Evolutionary conservation across 2,113 vertebrate species (phyloP).

Genomic region (Mesocricetus auratus): DNA sequence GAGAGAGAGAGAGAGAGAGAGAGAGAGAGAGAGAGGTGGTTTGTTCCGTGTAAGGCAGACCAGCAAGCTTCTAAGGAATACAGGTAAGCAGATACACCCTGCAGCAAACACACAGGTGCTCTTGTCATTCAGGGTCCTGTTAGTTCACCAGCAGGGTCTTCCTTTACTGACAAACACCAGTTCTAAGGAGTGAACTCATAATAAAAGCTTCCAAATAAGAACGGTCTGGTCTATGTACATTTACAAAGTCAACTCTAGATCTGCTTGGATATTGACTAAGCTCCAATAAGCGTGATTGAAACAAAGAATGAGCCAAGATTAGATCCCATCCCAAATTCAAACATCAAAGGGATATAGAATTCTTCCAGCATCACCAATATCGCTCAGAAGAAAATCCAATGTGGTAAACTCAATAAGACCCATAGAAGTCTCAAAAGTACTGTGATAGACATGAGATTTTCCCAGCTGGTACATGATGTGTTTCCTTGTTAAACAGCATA

Average conservation of each 20-base stretch:
- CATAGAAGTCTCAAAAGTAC: background rate
- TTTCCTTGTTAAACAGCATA: background rate
- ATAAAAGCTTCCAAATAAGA: background rate
- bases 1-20: background rate
- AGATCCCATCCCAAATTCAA: background rate
- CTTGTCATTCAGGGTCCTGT: too few species aligned
- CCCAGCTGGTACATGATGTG: background rate
- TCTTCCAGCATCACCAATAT: background rate
- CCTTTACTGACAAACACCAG: background rate
- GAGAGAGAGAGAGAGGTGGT: too few species aligned
- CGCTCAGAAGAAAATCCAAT: background rate
- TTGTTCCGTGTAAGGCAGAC: background rate
- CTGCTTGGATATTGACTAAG: background rate
- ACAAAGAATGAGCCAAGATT: background rate
- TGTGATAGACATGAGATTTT: accelerated
- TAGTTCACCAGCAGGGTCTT: accelerated
- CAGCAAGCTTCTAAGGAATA: background rate
- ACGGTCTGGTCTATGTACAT: background rate
- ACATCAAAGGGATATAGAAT: background rate
- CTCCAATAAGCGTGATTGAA: background rate
- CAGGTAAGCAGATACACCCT: background rate
- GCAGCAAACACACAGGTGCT: background rate
- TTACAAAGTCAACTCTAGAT: background rate
- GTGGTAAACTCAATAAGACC: background rate
- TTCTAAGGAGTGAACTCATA: background rate